Evolutionary conservation across 2,888 invertebrate species (phyloP).

Genomic region (Endotricha flammealis): DNA sequence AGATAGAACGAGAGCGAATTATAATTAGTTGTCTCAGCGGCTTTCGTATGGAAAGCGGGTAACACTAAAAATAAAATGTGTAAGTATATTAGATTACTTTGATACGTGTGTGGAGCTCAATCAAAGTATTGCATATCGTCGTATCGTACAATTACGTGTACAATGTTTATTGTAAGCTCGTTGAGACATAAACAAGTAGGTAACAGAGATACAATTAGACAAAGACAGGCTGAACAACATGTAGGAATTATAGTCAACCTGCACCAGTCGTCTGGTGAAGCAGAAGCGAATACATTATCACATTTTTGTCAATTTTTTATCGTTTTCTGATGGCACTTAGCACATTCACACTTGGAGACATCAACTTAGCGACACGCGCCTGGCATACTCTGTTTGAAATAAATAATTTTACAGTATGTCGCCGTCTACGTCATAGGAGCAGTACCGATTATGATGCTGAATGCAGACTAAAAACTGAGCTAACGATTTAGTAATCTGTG

Average conservation of each 20-base stretch:
- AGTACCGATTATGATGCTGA: no score
- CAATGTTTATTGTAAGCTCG: neutral
- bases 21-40: constrained; percentile 11
- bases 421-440: no score
- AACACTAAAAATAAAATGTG: constrained; percentile 11
- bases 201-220: constrained; percentile 1
- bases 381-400: constrained; percentile 9
- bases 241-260: neutral
- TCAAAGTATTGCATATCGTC: constrained; percentile 7
- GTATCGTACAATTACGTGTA: neutral
- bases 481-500: no score
- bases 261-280: constrained; percentile 11
- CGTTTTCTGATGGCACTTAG: constrained; percentile 32
- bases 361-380: constrained; percentile 19
- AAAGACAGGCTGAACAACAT: neutral
- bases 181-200: neutral
- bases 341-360: constrained; percentile 23
- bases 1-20: constrained; percentile 8
- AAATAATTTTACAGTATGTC: constrained; percentile 14
- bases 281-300: constrained; percentile 29
- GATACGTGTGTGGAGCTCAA: constrained; percentile 9
- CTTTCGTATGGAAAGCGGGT: constrained; percentile 17
- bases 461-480: no score
- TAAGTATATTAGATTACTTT: constrained; percentile 9
- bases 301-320: constrained; percentile 30